A percentile compares a stretch with the other conserved stretches of the same genome.
phyloP scores from a whole-genome alignment of 64 coral and sea anemone genomes.

The Trachythela sp. region DNA sequence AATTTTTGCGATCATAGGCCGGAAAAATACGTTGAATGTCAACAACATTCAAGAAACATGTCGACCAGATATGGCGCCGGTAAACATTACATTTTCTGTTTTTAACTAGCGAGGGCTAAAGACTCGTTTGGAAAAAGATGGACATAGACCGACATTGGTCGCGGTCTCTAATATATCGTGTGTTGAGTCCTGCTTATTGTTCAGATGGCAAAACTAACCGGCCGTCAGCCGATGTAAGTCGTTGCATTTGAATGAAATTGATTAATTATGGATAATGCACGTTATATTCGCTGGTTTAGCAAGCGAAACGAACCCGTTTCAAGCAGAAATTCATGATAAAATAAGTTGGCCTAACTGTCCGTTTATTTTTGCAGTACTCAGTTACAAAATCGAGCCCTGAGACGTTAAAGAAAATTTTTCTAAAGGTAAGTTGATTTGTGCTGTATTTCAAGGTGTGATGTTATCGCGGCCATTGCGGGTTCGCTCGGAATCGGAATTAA shows the following conservation, averaged over 20 bases:
- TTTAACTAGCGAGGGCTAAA: background rate
- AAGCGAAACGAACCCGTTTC: background rate
- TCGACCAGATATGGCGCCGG: background rate
- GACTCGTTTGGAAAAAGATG: background rate
- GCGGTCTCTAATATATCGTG: background rate
- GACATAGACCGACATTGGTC: background rate
- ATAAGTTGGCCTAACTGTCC: background rate
- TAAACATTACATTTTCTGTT: background rate
- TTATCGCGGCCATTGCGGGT: background rate
- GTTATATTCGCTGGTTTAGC: too few relatives aligned
- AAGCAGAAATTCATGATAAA: background rate
- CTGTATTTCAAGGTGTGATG: background rate
- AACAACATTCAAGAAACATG: background rate
- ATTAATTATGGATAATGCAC: background rate
- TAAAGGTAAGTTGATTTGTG: background rate
- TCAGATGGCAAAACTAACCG: background rate
- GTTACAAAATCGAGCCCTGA: background rate
- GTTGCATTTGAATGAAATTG: background rate
- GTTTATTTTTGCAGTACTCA: background rate
- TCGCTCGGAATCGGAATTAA: background rate
- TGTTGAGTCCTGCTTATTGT: background rate
- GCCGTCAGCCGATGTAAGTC: background rate
- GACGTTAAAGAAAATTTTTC: constrained; percentile 12
- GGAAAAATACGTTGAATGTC: background rate
- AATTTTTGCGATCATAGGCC: background rate